Evolutionary conservation across 2,113 vertebrate genomes (phyloP), one percentile per base, ranked within the genome.

Genomic region (Gyps fulvus): DNA sequence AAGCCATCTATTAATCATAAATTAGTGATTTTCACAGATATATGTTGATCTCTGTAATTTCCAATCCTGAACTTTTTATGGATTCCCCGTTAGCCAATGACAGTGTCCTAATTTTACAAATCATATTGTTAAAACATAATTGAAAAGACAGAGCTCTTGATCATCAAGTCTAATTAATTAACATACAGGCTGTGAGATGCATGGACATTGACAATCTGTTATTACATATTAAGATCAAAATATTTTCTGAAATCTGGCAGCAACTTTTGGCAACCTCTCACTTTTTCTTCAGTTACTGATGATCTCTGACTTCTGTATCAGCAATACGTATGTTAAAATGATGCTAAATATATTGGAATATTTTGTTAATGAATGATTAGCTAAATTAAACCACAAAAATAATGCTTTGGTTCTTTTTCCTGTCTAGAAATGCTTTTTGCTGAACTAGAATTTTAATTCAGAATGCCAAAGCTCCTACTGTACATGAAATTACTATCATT

Each of bases 161-260:
- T 95, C 94, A 91, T 93, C 84, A 93, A 82, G 50, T 81, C 88
- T 83, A 86, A 92, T 95, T 97, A 91, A 97, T 97, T 96, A 97
- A 82, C 72, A 89, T 93, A 63, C 61, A 81, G 89, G 70, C 90
- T 77, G 47, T 78, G 65, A 95, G 81, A 95, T 76, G 43, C 81
- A 65, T 4, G 55, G 88, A 59, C 86, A 96, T 90, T 74, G 94
- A 93, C 82, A 88, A 85, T 95, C 93, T 96, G 90, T 95, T 97
- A 43, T 95, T 97, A 78, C 72, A 81, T 90, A 67, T 96, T 92
- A 96, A 91, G 85, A 94, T 97, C 88, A 96, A 95, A 97, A 92
- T 93, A 81, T 89, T 92, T 77, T 91, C 89, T 83, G 65, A 83
- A 89, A 85, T 90, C 26, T 69, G 80, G 81, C 94, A 95, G 58